Conservation (phyloP, 2,888 invertebrate genomes). For the Ennomos erosarius region DNA sequence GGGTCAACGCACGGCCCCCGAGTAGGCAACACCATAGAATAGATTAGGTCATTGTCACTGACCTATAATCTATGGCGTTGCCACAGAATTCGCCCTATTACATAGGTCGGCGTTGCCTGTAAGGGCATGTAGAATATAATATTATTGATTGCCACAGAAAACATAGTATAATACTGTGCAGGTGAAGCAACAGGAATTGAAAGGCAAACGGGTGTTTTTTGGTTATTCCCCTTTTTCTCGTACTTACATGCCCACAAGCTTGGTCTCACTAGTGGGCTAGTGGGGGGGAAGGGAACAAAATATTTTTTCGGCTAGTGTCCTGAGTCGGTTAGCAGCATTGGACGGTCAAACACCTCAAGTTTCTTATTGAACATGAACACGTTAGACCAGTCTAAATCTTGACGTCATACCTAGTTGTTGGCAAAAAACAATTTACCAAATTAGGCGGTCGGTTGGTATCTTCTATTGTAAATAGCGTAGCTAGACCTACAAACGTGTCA, state of each 20-base stretch:
- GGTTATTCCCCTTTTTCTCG: too few species aligned
- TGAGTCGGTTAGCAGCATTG: too few species aligned
- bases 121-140: too few species aligned
- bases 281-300: too few species aligned
- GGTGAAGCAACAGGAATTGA: constrained; percentile 28
- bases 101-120: too few species aligned
- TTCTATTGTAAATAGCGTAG: too few species aligned
- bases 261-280: too few species aligned
- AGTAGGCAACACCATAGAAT: constrained; percentile 10
- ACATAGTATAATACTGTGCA: background rate
- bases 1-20: constrained; percentile 26
- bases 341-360: constrained; percentile 4
- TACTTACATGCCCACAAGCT: too few species aligned
- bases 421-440: background rate
- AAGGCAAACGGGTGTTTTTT: constrained; percentile 12
- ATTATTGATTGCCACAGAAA: too few species aligned
- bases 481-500: too few species aligned
- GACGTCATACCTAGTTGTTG: background rate
- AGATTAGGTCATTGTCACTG: background rate
- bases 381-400: background rate
- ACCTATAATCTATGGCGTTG: background rate
- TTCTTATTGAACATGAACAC: background rate
- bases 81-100: too few species aligned
- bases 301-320: constrained; percentile 8
- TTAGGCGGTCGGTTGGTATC: too few species aligned